A percentile compares a stretch with the other conserved stretches of the same genome.
phyloP scores from a whole-genome alignment of 2,888 invertebrate genomes.

The Eupeodes latifasciatus region DNA sequence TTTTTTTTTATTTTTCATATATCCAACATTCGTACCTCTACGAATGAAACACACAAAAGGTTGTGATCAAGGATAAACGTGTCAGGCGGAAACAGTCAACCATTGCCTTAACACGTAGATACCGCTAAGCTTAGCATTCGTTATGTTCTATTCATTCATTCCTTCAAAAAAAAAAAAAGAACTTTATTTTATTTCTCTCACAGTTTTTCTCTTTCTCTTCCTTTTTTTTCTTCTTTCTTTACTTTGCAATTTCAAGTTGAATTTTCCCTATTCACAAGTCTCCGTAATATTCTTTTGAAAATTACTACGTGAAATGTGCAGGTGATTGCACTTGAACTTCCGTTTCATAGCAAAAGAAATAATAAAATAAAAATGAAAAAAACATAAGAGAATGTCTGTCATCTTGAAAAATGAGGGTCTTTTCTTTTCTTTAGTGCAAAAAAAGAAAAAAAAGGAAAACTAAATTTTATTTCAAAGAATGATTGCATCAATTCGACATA shows the following conservation, averaged over 20 bases:
- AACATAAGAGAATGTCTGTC: constrained; percentile 19
- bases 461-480: constrained; percentile 44
- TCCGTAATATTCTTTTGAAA: constrained; percentile 65
- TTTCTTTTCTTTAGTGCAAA: constrained; percentile 10
- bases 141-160: constrained; percentile 60
- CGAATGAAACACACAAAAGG: neutral
- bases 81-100: constrained; percentile 55
- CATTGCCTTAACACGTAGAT: constrained; percentile 56
- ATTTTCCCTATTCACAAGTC: constrained; percentile 31
- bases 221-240: neutral
- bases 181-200: constrained; percentile 5
- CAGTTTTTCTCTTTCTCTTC: neutral
- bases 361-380: neutral
- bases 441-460: neutral
- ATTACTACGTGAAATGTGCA: constrained; percentile 68
- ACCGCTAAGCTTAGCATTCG: constrained; percentile 59
- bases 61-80: constrained; percentile 38
- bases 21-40: constrained; percentile 8
- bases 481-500: constrained; percentile 63
- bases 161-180: constrained; percentile 14
- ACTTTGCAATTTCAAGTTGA: constrained; percentile 24
- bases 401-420: constrained; percentile 59
- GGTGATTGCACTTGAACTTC: constrained; percentile 67
- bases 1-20: neutral
- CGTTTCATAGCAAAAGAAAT: constrained; percentile 12